Base-by-base conservation (phyloP, 2,113 vertebrate species). In the Rhinogobius similis region DNA sequence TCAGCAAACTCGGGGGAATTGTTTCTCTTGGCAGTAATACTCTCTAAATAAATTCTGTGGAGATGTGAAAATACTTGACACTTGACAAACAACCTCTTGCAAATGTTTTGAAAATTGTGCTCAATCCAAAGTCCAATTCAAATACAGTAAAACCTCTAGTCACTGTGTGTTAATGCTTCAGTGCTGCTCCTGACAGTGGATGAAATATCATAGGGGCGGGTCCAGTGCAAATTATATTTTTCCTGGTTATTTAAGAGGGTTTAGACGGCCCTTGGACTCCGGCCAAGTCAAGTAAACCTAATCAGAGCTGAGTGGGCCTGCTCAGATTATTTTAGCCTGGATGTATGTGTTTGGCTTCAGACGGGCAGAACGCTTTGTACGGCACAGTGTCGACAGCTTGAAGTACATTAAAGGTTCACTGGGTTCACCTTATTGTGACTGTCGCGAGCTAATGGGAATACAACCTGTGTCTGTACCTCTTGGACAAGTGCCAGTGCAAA, bases 221-320 rank as follows among this genome's bases (percentile, higher is more conserved):
- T 68, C 58, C 69, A 67, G 61, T 21, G 59, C 26, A n/a, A 69
- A 55, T 75, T 66, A 24, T 75, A 69, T 72, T 74, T 76, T 36
- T 58, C 63, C 26, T 43, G n/a, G 44, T 43, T 65, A 43, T 82
- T 50, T 48, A 52, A 62, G 72, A 72, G 21, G 20, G 52, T 63
- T 76, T 68, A 61, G 48, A 68, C 11, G 62, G 52, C 48, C 32
- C 53, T 38, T 76, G 85, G 73, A 77, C 12, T 41, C 2, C 44
- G 36, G 61, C 86, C 77, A 88, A 83, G 70, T 18, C 52, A 82
- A 80, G 74, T 74, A 82, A 73, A 88, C 65, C 56, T 70, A 88
- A 83, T 87, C 73, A 70, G 67, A 46, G 53, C 69, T 0, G n/a
- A 72, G 75, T 72, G 75, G 81, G 68, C 52, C 62, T 44, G 64